phyloP scores from a whole-genome alignment of 1,140 invertebrate species.

The Anastatus disparis region DNA sequence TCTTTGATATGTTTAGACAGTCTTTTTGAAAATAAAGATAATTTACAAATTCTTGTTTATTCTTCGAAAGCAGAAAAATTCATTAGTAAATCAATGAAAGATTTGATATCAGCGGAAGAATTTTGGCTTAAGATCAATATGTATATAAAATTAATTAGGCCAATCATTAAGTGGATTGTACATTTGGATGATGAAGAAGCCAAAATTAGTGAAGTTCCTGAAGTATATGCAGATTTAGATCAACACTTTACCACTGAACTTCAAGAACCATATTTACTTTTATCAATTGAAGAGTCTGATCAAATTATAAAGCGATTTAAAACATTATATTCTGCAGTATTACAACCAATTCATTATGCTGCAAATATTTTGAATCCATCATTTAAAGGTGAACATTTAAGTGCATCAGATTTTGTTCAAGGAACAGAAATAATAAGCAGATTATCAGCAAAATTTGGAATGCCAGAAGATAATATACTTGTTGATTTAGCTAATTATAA shows the following conservation, averaged over 20 bases:
- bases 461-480: constrained; percentile 37
- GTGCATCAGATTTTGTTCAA: constrained; percentile 27
- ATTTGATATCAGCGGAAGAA: constrained; percentile 37
- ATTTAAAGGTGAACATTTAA: constrained; percentile 40
- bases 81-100: constrained; percentile 29
- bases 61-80: constrained; percentile 36
- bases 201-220: constrained; percentile 42
- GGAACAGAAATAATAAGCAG: constrained; percentile 38
- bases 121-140: constrained; percentile 37
- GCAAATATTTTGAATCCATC: constrained; percentile 43
- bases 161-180: constrained; percentile 39
- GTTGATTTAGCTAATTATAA: constrained; percentile 40
- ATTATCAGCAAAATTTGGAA: constrained; percentile 40
- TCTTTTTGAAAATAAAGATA: constrained; percentile 45
- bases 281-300: constrained; percentile 31
- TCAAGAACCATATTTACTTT: constrained; percentile 12
- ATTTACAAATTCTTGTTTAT: constrained; percentile 47
- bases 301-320: constrained; percentile 35
- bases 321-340: constrained; percentile 14
- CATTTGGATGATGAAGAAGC: constrained; percentile 38
- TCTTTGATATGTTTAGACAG: constrained; percentile 45
- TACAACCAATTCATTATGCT: constrained; percentile 40
- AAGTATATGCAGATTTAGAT: constrained; percentile 38
- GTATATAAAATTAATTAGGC: constrained; percentile 36
- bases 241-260: constrained; percentile 37